These are phyloP conservation scores for Oncorhynchus masou DNA, from an alignment of 2,113 vertebrate genomes.

Conservation along the genomic window DNA sequence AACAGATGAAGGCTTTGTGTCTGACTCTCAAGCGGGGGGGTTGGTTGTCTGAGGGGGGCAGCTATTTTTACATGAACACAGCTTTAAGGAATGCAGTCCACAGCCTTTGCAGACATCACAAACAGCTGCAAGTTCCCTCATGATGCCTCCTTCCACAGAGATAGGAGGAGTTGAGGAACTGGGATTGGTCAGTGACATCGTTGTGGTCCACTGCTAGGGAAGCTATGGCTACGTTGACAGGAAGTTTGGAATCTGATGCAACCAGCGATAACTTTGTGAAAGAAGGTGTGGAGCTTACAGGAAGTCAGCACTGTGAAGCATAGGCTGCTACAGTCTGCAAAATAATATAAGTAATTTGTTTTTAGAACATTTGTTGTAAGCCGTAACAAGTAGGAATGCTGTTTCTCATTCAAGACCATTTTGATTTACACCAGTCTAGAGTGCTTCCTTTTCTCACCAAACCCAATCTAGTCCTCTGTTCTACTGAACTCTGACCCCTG, in stretches of 20 bases:
- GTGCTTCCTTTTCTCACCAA: background rate
- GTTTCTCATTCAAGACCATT: too few species aligned
- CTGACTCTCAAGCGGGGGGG: conserved; percentile 14
- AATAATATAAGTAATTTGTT: too few species aligned
- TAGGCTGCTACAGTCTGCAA: background rate
- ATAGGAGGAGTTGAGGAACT: conserved; percentile 13
- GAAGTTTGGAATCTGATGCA: conserved; percentile 59
- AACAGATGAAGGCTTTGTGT: conserved; percentile 63
- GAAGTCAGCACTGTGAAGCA: background rate
- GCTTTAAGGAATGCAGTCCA: conserved; percentile 54
- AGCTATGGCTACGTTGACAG: conserved; percentile 37
- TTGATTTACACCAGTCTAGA: background rate
- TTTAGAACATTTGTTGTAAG: too few species aligned
- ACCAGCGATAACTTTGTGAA: conserved; percentile 30
- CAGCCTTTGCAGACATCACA: conserved; percentile 42
- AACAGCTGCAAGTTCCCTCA: conserved; percentile 59
- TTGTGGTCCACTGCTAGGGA: conserved; percentile 13
- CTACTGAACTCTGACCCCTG: too few species aligned
- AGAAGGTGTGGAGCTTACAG: background rate
- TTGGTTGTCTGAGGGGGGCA: background rate
- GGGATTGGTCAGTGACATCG: conserved; percentile 62
- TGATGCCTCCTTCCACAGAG: conserved; percentile 2
- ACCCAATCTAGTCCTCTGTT: background rate
- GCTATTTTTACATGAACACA: conserved; percentile 65
- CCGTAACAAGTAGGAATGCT: too few species aligned